Evolutionary conservation across 2,797 vertebrate species (phyloP).

Genomic region (Gambelia wislizenii): DNA sequence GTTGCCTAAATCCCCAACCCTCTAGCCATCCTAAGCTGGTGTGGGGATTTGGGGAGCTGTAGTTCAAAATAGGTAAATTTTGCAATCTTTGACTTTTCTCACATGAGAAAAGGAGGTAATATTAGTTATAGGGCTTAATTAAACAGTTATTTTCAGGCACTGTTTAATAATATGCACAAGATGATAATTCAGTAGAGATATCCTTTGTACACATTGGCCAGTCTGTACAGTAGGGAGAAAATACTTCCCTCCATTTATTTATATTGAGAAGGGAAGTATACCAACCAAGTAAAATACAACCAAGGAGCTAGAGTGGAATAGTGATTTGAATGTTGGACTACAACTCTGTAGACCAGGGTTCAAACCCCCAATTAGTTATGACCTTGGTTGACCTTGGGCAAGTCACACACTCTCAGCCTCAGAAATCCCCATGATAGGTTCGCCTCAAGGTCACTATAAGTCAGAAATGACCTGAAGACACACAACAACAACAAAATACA

Average conservation of each 20-base stretch:
- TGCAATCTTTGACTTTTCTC: neutral
- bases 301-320: no score
- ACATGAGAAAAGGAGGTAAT: neutral
- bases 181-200: neutral
- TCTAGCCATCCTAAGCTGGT: no score
- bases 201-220: neutral
- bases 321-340: no score
- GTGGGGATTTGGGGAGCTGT: no score
- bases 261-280: neutral
- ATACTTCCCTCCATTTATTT: neutral
- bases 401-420: no score
- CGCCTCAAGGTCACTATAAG: no score
- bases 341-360: no score
- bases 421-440: no score
- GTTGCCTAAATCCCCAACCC: neutral
- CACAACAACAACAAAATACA: slow-evolving; percentile 2
- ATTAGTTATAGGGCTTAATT: neutral
- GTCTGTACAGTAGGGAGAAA: neutral
- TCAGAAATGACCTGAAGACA: no score
- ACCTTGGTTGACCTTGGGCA: no score
- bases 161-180: fast-evolving
- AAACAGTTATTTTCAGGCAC: neutral
- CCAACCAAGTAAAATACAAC: neutral
- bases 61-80: no score
- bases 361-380: no score